A percentile compares a stretch with the other conserved stretches of the same genome.
These are phyloP conservation scores for Triplophysa siluroides DNA, from an alignment of 2,113 vertebrate species.

Conservation along the genomic window DNA sequence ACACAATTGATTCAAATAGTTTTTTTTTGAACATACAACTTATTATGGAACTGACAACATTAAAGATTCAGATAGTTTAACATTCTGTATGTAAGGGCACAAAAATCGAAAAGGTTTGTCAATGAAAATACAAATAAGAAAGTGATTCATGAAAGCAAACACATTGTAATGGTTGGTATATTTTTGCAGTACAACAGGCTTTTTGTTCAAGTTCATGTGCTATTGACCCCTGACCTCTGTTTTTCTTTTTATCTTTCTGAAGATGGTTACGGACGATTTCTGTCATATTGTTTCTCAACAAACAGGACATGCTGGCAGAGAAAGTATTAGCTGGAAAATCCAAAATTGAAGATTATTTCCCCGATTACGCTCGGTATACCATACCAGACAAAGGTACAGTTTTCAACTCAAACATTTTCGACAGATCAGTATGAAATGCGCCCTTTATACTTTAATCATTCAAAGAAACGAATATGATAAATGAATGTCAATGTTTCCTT, in stretches of 20 bases:
- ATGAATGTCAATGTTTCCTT: no score
- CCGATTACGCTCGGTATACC: slow-evolving; percentile 93
- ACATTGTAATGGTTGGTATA: background rate
- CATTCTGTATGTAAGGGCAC: no score
- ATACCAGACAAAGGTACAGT: slow-evolving; percentile 93
- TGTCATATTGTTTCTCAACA: slow-evolving; percentile 98
- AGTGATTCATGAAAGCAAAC: no score
- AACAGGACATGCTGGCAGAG: slow-evolving; percentile 98
- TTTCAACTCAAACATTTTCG: background rate
- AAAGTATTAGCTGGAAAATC: slow-evolving; percentile 99
- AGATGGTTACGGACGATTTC: slow-evolving; percentile 99
- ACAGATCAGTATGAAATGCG: no score
- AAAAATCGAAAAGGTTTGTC: no score
- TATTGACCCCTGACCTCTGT: background rate
- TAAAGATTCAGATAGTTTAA: no score
- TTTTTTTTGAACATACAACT: no score
- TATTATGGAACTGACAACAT: no score
- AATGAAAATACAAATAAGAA: no score
- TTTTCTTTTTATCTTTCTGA: slow-evolving; percentile 54
- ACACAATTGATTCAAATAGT: no score
- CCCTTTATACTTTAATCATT: no score
- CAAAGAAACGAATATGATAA: no score
- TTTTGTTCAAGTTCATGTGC: background rate
- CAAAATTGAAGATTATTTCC: slow-evolving; percentile 99
- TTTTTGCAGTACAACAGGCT: background rate